Base-by-base conservation (phyloP, 2,797 vertebrate genomes). In the Gymnothorax reevesii region DNA sequence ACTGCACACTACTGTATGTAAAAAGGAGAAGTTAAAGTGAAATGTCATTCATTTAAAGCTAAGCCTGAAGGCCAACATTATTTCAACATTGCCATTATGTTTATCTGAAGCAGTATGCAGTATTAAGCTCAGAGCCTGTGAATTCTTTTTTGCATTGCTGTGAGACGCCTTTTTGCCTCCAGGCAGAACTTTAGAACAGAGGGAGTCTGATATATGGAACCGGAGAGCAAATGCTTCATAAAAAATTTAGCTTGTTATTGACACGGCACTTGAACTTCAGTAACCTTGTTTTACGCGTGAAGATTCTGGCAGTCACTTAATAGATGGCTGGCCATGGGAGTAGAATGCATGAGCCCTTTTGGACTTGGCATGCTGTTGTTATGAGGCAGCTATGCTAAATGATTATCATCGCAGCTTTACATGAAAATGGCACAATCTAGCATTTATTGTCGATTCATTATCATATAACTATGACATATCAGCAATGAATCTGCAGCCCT, bases 1-100 rank as follows among this genome's bases (percentile, higher is more conserved):
- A 42, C 33, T 42, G 33, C 33, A 42, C 33, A 42, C 33, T 7
- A 52, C 73, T 20, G 0, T 98, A 99, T 0, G 98, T 96, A 82
- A 98, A 99, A 84, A 42, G 33, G 33, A 42, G 33, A 42, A 42
- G 33, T 42, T 42, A 42, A 42, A 42, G 33, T 1, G 33, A 42
- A 42, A 42, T 42, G 33, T 42, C 33, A 42, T 42, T 42, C 33
- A 42, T 42, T 42, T 1, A 42, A 42, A 42, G 33, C 33, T 42
- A 42, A 42, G 33, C 33, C 33, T 42, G 3, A 42, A 77, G 13
- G 1, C 73, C 22, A 77, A 17, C 73, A 7, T 77, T 52, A 42
- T 77, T 13, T 77, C 15, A 77, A 42, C 42, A 52, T 52, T 20
- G 73, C 15, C 42, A 52, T 77, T 49, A 49, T 77, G 33, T 80